A percentile compares a stretch with the other conserved stretches of the same genome.
These are phyloP conservation scores for Dendroctonus valens DNA, from an alignment of 1,140 invertebrate genomes.

Conservation along the genomic window DNA sequence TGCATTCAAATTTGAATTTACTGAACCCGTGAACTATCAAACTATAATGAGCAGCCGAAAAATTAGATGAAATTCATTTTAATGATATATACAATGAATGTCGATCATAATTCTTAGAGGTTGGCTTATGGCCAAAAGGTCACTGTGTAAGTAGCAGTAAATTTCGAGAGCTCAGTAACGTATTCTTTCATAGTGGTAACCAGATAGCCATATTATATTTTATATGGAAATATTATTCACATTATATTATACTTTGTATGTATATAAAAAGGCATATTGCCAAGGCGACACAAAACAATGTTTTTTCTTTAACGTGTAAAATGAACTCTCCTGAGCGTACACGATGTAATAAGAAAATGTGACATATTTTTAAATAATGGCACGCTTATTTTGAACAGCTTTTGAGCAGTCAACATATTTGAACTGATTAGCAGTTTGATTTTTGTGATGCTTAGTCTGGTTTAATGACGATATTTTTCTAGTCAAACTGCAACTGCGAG, in stretches of 20 bases:
- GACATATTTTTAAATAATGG: no score
- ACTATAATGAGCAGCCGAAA: neutral
- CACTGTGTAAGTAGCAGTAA: conserved; percentile 31
- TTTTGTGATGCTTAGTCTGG: no score
- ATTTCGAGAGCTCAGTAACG: conserved; percentile 27
- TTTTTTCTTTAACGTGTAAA: neutral
- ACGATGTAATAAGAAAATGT: no score
- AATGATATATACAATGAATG: conserved; percentile 28
- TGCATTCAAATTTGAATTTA: no score
- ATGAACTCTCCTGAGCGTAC: no score
- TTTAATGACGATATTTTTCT: no score
- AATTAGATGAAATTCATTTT: conserved; percentile 9
- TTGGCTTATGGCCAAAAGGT: conserved; percentile 33
- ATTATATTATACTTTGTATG: conserved; percentile 23
- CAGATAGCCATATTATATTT: conserved; percentile 33
- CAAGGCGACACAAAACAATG: neutral
- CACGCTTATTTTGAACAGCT: no score
- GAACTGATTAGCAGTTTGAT: no score
- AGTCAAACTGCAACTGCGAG: no score
- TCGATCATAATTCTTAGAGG: conserved; percentile 22
- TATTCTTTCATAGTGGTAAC: conserved; percentile 34
- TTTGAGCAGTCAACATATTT: no score
- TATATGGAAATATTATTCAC: conserved; percentile 34
- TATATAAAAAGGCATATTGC: conserved; percentile 23
- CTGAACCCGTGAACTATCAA: no score